Evolutionary conservation across 2,797 vertebrate species (phyloP), one percentile per base, ranked within the genome.

Genomic region (Anguilla marmorata): DNA sequence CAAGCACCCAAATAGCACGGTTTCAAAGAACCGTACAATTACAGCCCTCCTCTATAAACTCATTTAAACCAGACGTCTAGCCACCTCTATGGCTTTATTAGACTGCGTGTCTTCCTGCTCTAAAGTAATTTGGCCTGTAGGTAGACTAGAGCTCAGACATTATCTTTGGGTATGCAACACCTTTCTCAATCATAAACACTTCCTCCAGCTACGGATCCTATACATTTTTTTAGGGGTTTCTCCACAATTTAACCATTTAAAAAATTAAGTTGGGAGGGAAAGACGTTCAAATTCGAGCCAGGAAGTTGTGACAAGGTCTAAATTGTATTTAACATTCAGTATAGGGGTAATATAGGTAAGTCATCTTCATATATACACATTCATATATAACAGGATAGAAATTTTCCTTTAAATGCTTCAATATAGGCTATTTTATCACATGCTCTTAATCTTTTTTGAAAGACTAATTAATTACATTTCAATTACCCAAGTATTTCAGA

Each of bases 11-110:
- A 97, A 96, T 96, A 96, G 95, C 95, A 91, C 92, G 87, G 93
- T 98, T 98, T 98, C 96, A 98, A 99, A 98, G 97, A 95, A 93
- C 94, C 96, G 94, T 92, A 93, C 95, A 97, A 97, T 96, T 96
- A 96, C 96, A 92, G 92, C 88, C 91, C 92, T 90, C 91, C 93
- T 92, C 96, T 93, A 97, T 99, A 99, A 99, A 99, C 93, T 98
- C 96, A 99, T 99, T 99, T 98, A 97, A 96, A 95, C 97, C 98
- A 99, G 99, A 99, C 99, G 98, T 99, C 99, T 99, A 96, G 98
- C 95, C 97, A 94, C 95, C 96, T 97, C 94, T 97, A 98, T 98
- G 93, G 96, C 95, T 99, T 99, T 99, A 99, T 99, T 97, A 97
- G 96, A 96, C 96, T 96, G 90, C 87, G 92, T 91, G 95, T 96